A percentile compares a stretch with the other conserved stretches of the same genome.
These are phyloP conservation scores for Cancer borealis DNA, from an alignment of 2,888 invertebrate species.

Conservation along the genomic window DNA sequence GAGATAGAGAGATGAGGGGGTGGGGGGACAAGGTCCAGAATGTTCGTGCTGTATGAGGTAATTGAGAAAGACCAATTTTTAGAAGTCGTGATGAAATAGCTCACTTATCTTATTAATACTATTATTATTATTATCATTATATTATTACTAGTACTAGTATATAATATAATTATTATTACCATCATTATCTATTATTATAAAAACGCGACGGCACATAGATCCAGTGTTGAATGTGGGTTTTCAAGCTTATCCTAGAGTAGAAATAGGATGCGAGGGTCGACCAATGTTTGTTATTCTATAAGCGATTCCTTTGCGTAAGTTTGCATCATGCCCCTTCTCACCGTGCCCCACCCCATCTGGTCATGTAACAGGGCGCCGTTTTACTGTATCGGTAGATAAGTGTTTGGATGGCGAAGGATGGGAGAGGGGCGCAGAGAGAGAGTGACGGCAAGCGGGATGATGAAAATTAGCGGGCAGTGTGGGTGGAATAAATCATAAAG, in stretches of 20 bases:
- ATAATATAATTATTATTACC: neutral
- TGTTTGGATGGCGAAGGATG: neutral
- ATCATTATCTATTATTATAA: neutral
- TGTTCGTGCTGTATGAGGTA: neutral
- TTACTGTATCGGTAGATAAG: neutral
- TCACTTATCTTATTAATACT: neutral
- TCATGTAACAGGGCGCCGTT: neutral
- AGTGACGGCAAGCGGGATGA: neutral
- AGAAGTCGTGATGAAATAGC: neutral
- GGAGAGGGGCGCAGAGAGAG: constrained; percentile 22
- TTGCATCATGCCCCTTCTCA: neutral
- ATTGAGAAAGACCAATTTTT: neutral
- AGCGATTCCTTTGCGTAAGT: neutral
- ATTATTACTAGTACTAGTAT: neutral
- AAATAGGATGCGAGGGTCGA: neutral
- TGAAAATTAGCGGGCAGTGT: constrained; percentile 4
- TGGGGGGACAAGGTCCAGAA: too few relatives aligned
- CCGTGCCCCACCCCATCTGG: neutral
- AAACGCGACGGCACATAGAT: neutral
- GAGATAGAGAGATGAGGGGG: neutral
- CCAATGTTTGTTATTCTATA: constrained; percentile 30
- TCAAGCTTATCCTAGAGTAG: neutral
- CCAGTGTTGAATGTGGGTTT: constrained; percentile 3
- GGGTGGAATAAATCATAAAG: neutral
- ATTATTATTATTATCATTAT: neutral